phyloP scores from a whole-genome alignment of 1,140 invertebrate species.

The Zaprionus gabonicus region DNA sequence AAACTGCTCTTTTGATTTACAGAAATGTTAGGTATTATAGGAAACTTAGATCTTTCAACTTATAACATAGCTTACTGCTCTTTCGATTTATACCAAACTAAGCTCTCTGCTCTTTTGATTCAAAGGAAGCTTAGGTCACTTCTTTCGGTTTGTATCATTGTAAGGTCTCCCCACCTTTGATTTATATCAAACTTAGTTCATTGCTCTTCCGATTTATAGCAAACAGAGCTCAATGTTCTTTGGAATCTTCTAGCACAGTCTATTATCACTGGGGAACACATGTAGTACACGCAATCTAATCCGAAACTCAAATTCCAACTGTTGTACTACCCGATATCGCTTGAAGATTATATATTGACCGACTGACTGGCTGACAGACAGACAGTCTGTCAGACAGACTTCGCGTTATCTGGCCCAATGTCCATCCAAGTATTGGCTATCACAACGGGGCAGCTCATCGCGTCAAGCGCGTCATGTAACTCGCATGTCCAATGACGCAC shows the following conservation, averaged over 20 bases:
- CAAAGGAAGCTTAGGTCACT: not conserved
- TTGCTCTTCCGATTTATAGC: not conserved
- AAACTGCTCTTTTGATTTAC: not conserved
- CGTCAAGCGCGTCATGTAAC: conserved; percentile 1
- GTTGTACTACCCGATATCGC: not conserved
- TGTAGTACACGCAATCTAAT: conserved; percentile 9
- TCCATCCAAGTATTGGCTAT: conserved; percentile 14
- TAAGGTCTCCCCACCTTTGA: too few species aligned
- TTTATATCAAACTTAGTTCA: not conserved
- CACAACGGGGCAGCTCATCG: not conserved
- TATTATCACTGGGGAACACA: not conserved
- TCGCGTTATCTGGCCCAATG: not conserved
- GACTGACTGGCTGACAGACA: not conserved
- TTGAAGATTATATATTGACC: not conserved
- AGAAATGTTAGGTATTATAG: not conserved
- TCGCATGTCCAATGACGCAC: conserved; percentile 12
- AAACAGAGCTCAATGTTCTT: not conserved
- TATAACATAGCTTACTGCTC: too few species aligned
- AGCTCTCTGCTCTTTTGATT: not conserved
- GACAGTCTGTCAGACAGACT: not conserved
- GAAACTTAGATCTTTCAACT: not conserved
- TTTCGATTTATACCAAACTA: not conserved
- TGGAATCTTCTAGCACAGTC: not conserved
- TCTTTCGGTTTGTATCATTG: not conserved
- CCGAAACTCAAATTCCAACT: not conserved